phyloP scores from a whole-genome alignment of 2,888 invertebrate species.

The Mimumesa dahlbomi region DNA sequence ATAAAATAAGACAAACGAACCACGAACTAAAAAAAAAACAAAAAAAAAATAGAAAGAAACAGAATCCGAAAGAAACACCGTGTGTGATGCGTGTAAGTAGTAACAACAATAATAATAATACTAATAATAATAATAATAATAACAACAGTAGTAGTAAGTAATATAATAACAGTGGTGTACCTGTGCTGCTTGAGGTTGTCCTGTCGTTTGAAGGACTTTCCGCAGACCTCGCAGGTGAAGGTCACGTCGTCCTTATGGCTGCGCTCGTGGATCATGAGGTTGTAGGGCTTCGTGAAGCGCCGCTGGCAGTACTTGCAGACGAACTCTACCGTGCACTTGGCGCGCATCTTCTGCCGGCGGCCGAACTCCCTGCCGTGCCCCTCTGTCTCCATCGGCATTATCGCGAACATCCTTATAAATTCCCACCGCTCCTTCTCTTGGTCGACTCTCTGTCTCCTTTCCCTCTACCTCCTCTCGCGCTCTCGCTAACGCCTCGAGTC shows the following conservation, averaged over 20 bases:
- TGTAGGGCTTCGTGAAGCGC: constrained; percentile 99
- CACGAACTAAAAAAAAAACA: too few species aligned
- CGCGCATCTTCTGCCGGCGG: constrained; percentile 84
- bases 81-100: too few species aligned
- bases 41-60: too few species aligned
- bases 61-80: neutral
- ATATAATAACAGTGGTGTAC: too few species aligned
- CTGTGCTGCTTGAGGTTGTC: constrained; percentile 96
- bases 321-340: constrained; percentile 85
- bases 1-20: constrained; percentile 10
- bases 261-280: constrained; percentile 97
- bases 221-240: constrained; percentile 97
- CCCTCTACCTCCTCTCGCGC: constrained; percentile 67
- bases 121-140: too few species aligned
- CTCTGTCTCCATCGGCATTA: constrained; percentile 81
- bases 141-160: too few species aligned
- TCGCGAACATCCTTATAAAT: constrained; percentile 81
- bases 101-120: too few species aligned
- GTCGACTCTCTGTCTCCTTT: constrained; percentile 69
- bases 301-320: constrained; percentile 99
- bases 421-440: constrained; percentile 78
- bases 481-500: constrained; percentile 64
- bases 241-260: constrained; percentile 98
- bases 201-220: constrained; percentile 96
- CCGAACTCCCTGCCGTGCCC: constrained; percentile 81